Percentiles rank a stretch among this genome's conserved stretches.
Evolutionary conservation across 2,113 vertebrate genomes (phyloP).

Genomic region (Atherinomorus stipes): DNA sequence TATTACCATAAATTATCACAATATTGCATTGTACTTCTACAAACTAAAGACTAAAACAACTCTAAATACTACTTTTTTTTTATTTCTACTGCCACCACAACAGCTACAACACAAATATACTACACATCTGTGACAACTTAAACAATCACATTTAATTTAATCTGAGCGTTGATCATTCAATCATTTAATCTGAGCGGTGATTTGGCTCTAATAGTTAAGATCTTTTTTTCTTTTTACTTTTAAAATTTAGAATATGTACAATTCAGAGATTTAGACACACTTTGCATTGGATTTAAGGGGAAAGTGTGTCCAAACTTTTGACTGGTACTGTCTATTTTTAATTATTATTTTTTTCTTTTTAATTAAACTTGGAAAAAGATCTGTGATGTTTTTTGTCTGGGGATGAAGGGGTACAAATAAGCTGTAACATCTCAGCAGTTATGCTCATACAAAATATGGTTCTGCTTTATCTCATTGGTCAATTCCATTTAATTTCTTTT

Average conservation of each 20-base stretch:
- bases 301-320: too few relatives aligned
- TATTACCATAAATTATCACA: slow-evolving; percentile 2
- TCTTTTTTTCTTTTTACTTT: background rate
- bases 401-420: background rate
- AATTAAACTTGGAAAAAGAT: background rate
- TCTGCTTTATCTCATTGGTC: background rate
- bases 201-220: slow-evolving; percentile 27
- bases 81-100: slow-evolving; percentile 38
- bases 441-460: background rate
- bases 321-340: too few relatives aligned
- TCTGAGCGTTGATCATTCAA: slow-evolving; percentile 41
- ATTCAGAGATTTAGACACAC: too few relatives aligned
- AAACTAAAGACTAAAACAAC: background rate
- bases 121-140: slow-evolving; percentile 36
- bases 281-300: too few relatives aligned
- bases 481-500: background rate
- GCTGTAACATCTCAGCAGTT: background rate
- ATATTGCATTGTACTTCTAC: slow-evolving; percentile 21
- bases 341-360: too few relatives aligned
- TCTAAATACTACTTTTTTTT: slow-evolving; percentile 8
- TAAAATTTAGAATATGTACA: background rate
- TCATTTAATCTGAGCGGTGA: slow-evolving; percentile 46
- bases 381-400: background rate
- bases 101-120: slow-evolving; percentile 36
- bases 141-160: slow-evolving; percentile 38